Conservation (phyloP, 2,113 vertebrate genomes). For the Piprites chloris region DNA sequence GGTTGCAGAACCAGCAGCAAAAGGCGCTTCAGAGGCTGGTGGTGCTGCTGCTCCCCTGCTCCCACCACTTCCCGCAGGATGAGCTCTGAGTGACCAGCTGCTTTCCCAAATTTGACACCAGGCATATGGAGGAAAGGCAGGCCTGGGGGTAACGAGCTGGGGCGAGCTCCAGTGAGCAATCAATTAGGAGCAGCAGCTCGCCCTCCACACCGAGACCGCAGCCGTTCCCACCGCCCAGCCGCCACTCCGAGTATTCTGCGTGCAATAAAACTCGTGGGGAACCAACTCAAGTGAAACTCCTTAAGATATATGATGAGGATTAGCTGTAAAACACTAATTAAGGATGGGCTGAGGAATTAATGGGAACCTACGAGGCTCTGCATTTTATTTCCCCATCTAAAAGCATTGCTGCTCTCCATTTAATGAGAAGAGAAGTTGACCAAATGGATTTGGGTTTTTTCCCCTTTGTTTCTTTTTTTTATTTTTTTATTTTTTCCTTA, state of each 20-base stretch:
- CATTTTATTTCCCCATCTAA: not conserved
- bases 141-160: slow-evolving; percentile 67
- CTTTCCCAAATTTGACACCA: slow-evolving; percentile 74
- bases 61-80: slow-evolving; percentile 61
- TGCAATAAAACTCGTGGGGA: slow-evolving; percentile 71
- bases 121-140: slow-evolving; percentile 72
- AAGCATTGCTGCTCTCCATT: not conserved
- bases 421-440: slow-evolving; percentile 17
- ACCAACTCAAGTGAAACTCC: slow-evolving; percentile 64
- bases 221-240: slow-evolving; percentile 61
- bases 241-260: not conserved
- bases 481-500: not conserved
- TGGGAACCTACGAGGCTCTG: slow-evolving; percentile 31
- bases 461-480: not conserved
- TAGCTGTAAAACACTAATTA: slow-evolving; percentile 69
- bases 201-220: slow-evolving; percentile 24
- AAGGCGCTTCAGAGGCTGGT: slow-evolving; percentile 5
- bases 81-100: slow-evolving; percentile 75
- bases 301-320: slow-evolving; percentile 57
- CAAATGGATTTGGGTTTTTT: not conserved
- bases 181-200: slow-evolving; percentile 72
- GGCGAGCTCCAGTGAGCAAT: slow-evolving; percentile 73
- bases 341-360: slow-evolving; percentile 59
- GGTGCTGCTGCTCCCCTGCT: not conserved
- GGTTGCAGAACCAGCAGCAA: slow-evolving; percentile 63